A percentile compares a stretch with the other conserved stretches of the same genome.
phyloP scores from a whole-genome alignment of 2,888 invertebrate species.

The Amiota communis region DNA sequence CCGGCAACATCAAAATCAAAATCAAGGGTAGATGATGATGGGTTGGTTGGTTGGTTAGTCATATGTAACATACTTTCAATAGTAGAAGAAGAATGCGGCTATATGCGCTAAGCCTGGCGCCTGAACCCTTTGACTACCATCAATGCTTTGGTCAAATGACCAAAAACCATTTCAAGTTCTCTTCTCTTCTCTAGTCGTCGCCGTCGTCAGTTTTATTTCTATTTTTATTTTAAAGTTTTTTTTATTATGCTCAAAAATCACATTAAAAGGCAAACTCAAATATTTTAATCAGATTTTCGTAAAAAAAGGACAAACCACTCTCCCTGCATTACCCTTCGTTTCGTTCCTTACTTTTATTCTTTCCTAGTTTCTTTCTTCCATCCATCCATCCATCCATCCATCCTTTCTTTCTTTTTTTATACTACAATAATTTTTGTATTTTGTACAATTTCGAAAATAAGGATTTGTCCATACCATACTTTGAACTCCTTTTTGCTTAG shows the following conservation, averaged over 20 bases:
- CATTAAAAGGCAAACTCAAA: slow-evolving; percentile 72
- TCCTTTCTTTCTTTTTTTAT: no score
- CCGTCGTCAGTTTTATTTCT: slow-evolving; percentile 15
- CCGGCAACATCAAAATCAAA: no score
- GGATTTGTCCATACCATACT: slow-evolving; percentile 37
- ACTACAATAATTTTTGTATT: slow-evolving; percentile 35
- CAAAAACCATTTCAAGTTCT: slow-evolving; percentile 3
- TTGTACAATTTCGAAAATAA: slow-evolving; percentile 45
- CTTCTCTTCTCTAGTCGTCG: not conserved
- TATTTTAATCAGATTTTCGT: slow-evolving; percentile 72
- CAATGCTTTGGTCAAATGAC: slow-evolving; percentile 4
- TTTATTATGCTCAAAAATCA: slow-evolving; percentile 70
- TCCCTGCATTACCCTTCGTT: not conserved
- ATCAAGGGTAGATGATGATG: no score
- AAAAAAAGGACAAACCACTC: slow-evolving; percentile 47
- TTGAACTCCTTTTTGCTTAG: slow-evolving; percentile 22
- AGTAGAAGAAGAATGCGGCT: no score
- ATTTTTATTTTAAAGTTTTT: slow-evolving; percentile 50
- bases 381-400: no score
- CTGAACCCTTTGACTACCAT: slow-evolving; percentile 5
- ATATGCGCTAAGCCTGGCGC: not conserved
- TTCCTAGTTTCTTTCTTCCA: no score
- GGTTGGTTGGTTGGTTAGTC: no score
- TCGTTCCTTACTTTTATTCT: not conserved
- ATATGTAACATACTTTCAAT: no score